phyloP scores from a whole-genome alignment of 2,113 vertebrate species.

The Oenanthe oenanthe region DNA sequence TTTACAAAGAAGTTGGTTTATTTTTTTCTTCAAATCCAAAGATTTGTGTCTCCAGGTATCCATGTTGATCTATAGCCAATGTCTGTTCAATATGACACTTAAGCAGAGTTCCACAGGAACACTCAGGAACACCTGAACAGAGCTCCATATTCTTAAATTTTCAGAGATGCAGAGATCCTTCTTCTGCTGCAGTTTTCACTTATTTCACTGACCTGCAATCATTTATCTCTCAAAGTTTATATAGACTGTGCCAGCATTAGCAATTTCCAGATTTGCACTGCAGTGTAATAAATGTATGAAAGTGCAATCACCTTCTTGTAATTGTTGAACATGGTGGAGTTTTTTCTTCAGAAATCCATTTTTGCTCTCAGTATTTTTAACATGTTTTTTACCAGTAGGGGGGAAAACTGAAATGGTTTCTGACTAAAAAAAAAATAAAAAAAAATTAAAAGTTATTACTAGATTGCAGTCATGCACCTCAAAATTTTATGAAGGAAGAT shows the following conservation, averaged over 20 bases:
- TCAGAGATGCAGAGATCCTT: neutral
- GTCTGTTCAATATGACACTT: neutral
- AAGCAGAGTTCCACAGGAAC: neutral
- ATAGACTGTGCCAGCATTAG: neutral
- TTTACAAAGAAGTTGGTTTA: neutral
- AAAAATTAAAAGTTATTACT: neutral
- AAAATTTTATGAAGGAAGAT: neutral
- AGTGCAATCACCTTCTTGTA: neutral
- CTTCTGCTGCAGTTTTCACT: neutral
- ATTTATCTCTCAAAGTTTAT: neutral
- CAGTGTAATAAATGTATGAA: neutral
- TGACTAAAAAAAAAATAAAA: neutral
- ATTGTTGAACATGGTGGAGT: neutral
- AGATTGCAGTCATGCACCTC: neutral
- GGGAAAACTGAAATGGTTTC: neutral
- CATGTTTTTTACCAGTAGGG: neutral
- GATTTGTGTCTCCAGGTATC: neutral
- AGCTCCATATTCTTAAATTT: neutral
- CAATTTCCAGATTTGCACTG: neutral
- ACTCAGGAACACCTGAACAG: neutral
- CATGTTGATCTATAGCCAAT: neutral
- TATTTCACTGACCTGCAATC: neutral
- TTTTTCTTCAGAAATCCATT: neutral
- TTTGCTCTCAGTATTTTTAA: neutral
- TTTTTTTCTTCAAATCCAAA: neutral